These are phyloP conservation scores for Hartigia nigra DNA, from an alignment of 2,888 invertebrate species.

Conservation along the genomic window DNA sequence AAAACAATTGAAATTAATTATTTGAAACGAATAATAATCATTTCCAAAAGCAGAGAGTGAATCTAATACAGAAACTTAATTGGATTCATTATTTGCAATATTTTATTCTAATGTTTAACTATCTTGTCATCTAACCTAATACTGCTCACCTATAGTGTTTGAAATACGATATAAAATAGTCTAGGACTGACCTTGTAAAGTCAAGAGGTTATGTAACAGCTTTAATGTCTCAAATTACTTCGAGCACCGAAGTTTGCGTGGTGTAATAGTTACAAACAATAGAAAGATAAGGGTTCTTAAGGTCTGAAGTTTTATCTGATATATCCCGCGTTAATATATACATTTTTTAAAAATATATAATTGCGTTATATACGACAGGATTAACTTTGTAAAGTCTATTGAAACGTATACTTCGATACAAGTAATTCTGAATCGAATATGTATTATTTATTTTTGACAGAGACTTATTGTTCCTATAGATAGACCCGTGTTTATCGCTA, in stretches of 20 bases:
- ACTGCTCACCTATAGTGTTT: background rate
- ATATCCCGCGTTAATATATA: too few relatives aligned
- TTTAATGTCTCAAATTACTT: background rate
- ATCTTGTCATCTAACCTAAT: background rate
- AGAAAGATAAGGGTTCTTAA: background rate
- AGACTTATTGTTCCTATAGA: too few relatives aligned
- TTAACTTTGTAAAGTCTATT: background rate
- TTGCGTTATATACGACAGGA: background rate
- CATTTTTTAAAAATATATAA: too few relatives aligned
- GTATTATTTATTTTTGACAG: background rate
- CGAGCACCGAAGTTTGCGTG: background rate
- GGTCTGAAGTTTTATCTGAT: too few relatives aligned
- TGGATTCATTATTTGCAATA: background rate
- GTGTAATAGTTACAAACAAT: background rate
- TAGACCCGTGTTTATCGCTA: background rate
- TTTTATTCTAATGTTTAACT: background rate
- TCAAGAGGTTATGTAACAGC: background rate
- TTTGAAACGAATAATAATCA: background rate
- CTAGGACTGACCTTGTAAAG: background rate
- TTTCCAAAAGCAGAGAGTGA: background rate
- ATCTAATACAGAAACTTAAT: background rate
- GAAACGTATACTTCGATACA: background rate
- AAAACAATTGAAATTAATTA: background rate
- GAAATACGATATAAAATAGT: background rate
- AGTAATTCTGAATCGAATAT: background rate